Conservation (phyloP, 92 coral and sea anemone genomes). For the Micromussa lordhowensis region DNA sequence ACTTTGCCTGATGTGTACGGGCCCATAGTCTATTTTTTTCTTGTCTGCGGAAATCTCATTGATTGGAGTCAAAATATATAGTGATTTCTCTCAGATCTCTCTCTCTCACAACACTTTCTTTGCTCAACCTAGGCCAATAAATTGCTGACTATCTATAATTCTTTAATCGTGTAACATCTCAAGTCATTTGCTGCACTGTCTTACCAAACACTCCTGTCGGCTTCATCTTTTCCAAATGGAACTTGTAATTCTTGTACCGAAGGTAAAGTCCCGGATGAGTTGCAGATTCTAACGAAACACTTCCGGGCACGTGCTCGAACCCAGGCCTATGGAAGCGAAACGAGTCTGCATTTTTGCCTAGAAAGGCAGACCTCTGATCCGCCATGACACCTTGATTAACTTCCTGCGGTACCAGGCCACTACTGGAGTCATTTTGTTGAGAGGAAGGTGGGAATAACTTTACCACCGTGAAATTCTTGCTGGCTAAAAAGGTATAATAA, state of each 20-base stretch:
- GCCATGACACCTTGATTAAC: slow-evolving; percentile 71
- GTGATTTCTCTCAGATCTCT: too few relatives aligned
- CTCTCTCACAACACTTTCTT: background rate
- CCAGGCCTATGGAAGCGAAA: slow-evolving; percentile 95
- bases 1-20: too few relatives aligned
- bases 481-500: slow-evolving; percentile 42
- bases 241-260: slow-evolving; percentile 95
- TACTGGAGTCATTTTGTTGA: slow-evolving; percentile 8
- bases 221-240: slow-evolving; percentile 84
- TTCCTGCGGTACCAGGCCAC: slow-evolving; percentile 31
- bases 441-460: slow-evolving; percentile 56
- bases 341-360: slow-evolving; percentile 73
- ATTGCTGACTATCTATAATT: background rate
- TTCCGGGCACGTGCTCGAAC: slow-evolving; percentile 81
- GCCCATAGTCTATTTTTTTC: too few relatives aligned
- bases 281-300: slow-evolving; percentile 87
- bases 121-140: background rate
- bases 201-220: slow-evolving; percentile 92
- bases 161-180: background rate
- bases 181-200: background rate
- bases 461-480: slow-evolving; percentile 74
- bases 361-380: slow-evolving; percentile 55
- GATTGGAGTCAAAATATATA: background rate
- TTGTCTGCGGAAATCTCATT: too few relatives aligned
- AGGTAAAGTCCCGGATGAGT: slow-evolving; percentile 85